Evolutionary conservation across 2,888 invertebrate genomes (phyloP), one percentile per base, ranked within the genome.

Genomic region (Macrophya annulata): DNA sequence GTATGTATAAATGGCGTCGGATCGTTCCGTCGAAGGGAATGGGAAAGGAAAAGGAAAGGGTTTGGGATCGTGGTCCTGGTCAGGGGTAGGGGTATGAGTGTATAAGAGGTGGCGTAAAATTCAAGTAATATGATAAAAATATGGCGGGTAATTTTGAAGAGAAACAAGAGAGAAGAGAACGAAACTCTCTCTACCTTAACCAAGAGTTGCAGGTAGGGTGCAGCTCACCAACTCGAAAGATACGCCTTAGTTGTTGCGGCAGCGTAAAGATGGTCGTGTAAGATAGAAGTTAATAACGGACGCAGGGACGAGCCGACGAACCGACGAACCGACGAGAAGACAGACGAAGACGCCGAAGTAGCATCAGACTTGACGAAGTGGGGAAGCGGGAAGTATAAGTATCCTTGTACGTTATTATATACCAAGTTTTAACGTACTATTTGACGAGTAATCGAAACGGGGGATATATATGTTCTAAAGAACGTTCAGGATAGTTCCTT

Each of bases 201-300:
- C 82, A 62, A 74, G 72, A 65, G 59, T 17, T 59, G 77, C 51
- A 21, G 79, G 71, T 74, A 83, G 81, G 86, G 84, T 86, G 81
- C n/a, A 68, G 31, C 31, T 77, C 72, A 74, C 37, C 62, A 59
- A 74, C 74, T 74, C 74, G 79, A 51, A 79, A 82, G 89, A 88
- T 87, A 90, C 90, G 90, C 89, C 89, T 90, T 88, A 88, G 89
- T 90, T 90, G 91, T 90, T 91, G 89, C 90, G 89, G 89, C 91
- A 90, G 91, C 91, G 91, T 91, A 91, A 92, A 92, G 91, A 92
- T 92, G 90, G 90, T 91, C 90, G 90, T 89, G 89, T 89, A 87
- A 91, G 92, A 92, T 92, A 92, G 90, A 89, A 92, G 92, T 92
- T 92, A 92, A 92, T 92, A 91, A 92, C 91, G 91, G 91, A 89